Evolutionary conservation across 2,888 invertebrate genomes (phyloP).

Genomic region (Heliconius ethilla): DNA sequence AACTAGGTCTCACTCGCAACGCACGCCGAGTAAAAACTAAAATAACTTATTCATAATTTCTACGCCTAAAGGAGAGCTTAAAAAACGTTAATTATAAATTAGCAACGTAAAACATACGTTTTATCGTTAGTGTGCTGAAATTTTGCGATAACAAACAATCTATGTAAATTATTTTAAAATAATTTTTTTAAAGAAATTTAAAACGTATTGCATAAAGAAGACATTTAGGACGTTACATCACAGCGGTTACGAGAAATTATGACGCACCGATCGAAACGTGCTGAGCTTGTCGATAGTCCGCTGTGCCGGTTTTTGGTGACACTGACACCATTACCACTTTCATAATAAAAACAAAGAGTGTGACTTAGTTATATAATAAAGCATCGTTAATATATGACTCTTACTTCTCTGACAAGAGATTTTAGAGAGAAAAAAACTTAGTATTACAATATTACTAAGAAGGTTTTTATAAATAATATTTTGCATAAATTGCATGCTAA

Average conservation of each 20-base stretch:
- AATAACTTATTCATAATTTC: background rate
- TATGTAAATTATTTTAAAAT: background rate
- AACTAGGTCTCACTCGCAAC: background rate
- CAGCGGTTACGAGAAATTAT: constrained; percentile 62
- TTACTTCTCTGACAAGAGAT: background rate
- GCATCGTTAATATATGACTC: background rate
- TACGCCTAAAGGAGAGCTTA: background rate
- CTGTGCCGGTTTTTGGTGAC: constrained; percentile 69
- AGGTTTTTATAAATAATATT: constrained; percentile 33
- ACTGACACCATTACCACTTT: constrained; percentile 73
- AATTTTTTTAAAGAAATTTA: constrained; percentile 33
- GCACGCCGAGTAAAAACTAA: background rate
- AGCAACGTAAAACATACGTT: background rate
- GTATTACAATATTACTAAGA: background rate
- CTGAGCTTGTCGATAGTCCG: constrained; percentile 59
- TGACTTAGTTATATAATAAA: constrained; percentile 52
- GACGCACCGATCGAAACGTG: constrained; percentile 67
- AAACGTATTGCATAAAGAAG: constrained; percentile 56
- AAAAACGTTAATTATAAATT: background rate
- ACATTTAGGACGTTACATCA: constrained; percentile 69
- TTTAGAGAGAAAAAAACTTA: background rate
- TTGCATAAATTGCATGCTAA: constrained; percentile 20
- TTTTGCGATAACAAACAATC: background rate
- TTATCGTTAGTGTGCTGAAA: background rate
- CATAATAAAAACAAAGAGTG: constrained; percentile 68